Evolutionary conservation across 92 coral and sea anemone species (phyloP), one percentile per base, ranked within the genome.

Genomic region (Palythoa grandiflora): DNA sequence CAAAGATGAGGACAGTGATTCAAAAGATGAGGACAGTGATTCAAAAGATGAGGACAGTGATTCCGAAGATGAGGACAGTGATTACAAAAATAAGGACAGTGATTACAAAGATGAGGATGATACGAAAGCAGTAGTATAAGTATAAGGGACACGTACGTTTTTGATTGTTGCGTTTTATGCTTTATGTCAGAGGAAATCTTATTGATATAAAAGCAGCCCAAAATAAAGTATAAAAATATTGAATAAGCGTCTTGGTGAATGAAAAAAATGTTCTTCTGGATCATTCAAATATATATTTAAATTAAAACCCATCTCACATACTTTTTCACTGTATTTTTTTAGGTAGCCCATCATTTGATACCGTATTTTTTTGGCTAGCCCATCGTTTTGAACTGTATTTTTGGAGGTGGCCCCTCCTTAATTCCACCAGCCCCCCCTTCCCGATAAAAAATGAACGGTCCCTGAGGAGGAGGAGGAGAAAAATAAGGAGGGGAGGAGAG

Each of bases 31-130:
- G 65, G 65, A 57, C 65, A 57, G 65, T 57, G 65, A 57, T 57
- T 57, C 65, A 57, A 57, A 57, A 57, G 54, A 48, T 77, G 84
- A 61, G 65, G 71, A 55, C 84, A 61, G 65, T 79, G 65, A 79
- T 48, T 68, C 73, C 73, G 73, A 68, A 68, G 73, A 68, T 68
- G 73, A 68, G 73, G 40, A 37, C 65, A 79, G 84, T 79, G 84
- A 79, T 48, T 55, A 38, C 70, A 68, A 79, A 79, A 68, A 79
- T 79, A 79, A 80, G 68, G 85, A 80, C 68, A 80, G 71, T 80
- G 85, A 80, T 59, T 80, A 70, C 71, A 53, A 80, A 52, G 71
- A 80, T 65, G 85, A 80, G 72, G 71, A 59, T 80, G 85, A 80
- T 80, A 80, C 71, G 85, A 70, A 80, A 71, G 75, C 75, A 71